Base-by-base conservation (phyloP, 2,888 invertebrate genomes). In the Sinelater perroti region DNA sequence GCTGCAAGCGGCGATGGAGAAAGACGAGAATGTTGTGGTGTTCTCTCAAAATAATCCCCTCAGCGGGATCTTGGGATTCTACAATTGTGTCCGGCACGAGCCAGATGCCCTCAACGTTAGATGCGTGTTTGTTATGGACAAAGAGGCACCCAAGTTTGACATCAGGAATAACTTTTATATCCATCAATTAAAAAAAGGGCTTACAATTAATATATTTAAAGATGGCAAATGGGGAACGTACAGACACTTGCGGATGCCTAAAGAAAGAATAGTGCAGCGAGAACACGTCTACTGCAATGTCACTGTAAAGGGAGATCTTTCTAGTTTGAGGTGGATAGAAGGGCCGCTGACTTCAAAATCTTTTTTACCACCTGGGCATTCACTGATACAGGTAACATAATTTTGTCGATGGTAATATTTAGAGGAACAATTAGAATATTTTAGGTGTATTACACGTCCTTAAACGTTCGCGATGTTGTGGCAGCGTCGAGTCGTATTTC, bases 391-490 rank as follows among this genome's bases (percentile, higher is more conserved):
- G 7, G 35, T 35, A 35, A 35, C 7, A 35, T 44, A n/a, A n/a
- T n/a, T n/a, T n/a, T n/a, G n/a, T n/a, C n/a, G n/a, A n/a, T n/a
- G 13, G 26, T 45, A n/a, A 31, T 11, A n/a, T 2, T 31, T 13
- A 11, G 3, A n/a, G n/a, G n/a, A n/a, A n/a, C n/a, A n/a, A n/a
- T n/a, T n/a, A n/a, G n/a, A n/a, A n/a, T 63, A 21, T 49, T 83
- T 0, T 72, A 84, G 75, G 84, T 91, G 0, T 83, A 87, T 69
- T 93, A 89, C 72, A 79, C 92, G 0, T 85, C 94, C 0, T 75
- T 97, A n/a, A 97, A 97, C 79, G 96, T 96, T 86, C 87, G 93
- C 70, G 97, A 97, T 76, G 82, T 97, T 0, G 96, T 97, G 96
- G 81, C 93, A 1, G 92, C 95, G 0, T 93, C 92, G 0, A 96